Evolutionary conservation across 2,888 invertebrate species (phyloP).

Genomic region (Melanostoma scalare): DNA sequence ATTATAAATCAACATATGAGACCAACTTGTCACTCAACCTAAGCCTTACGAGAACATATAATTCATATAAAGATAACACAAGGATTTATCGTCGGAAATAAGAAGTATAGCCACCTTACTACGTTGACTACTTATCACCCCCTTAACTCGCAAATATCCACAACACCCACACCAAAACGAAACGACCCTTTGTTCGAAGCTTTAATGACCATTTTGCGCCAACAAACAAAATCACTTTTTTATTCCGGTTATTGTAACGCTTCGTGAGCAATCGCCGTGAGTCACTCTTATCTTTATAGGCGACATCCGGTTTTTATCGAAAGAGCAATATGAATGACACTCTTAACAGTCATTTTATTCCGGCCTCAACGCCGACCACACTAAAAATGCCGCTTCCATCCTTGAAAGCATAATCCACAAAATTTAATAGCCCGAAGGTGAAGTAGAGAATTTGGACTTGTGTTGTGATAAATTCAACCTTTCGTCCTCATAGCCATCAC

Average conservation of each 20-base stretch:
- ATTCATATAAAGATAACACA: conserved; percentile 8
- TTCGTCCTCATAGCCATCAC: neutral
- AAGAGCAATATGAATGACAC: conserved; percentile 65
- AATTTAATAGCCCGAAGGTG: conserved; percentile 7
- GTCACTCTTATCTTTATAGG: conserved; percentile 63
- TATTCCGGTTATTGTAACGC: no score
- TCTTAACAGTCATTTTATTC: conserved; percentile 55
- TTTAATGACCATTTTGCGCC: conserved; percentile 67
- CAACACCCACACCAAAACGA: conserved; percentile 51
- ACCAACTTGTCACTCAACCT: neutral
- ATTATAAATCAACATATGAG: neutral
- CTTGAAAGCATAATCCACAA: conserved; percentile 12
- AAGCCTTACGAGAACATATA: neutral
- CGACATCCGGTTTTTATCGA: conserved; percentile 60
- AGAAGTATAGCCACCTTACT: conserved; percentile 13
- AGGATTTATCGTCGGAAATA: conserved; percentile 27
- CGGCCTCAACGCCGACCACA: conserved; percentile 9
- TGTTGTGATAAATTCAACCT: neutral
- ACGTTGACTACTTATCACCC: conserved; percentile 25
- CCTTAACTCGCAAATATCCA: conserved; percentile 38
- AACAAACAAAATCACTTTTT: conserved; percentile 33
- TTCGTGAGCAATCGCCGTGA: conserved; percentile 38
- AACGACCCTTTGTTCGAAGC: conserved; percentile 59
- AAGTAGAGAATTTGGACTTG: neutral
- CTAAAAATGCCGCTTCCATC: neutral